These are phyloP conservation scores for Nomada fabriciana DNA, from an alignment of 2,888 invertebrate species.

Conservation along the genomic window DNA sequence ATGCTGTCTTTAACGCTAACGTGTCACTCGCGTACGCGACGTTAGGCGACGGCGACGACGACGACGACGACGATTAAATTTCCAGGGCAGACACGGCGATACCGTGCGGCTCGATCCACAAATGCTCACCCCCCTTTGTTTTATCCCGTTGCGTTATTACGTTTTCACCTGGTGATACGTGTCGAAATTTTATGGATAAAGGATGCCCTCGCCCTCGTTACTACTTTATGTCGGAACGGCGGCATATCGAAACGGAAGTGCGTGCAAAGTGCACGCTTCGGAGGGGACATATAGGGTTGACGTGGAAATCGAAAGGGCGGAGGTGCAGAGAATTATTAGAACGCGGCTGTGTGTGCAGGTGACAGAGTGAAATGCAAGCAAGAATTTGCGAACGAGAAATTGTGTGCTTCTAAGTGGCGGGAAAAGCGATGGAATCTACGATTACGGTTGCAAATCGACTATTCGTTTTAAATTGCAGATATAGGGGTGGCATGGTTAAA, in stretches of 20 bases:
- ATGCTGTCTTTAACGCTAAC: conserved; percentile 50
- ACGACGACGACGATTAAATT: conserved; percentile 49
- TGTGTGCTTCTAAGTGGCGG: conserved; percentile 60
- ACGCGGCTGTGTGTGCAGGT: conserved; percentile 40
- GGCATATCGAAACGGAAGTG: conserved; percentile 51
- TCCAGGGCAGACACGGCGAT: conserved; percentile 27
- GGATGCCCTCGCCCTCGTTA: conserved; percentile 58
- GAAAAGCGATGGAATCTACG: conserved; percentile 38
- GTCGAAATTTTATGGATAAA: conserved; percentile 40
- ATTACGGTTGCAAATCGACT: conserved; percentile 24
- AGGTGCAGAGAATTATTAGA: conserved; percentile 66
- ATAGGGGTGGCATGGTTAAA: no score
- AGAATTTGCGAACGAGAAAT: conserved; percentile 67
- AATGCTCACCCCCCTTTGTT: conserved; percentile 50
- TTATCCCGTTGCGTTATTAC: conserved; percentile 53
- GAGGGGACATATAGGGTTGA: conserved; percentile 62
- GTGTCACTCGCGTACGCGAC: conserved; percentile 39
- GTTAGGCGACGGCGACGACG: conserved; percentile 17
- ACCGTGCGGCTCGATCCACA: conserved; percentile 11
- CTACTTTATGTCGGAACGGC: conserved; percentile 45
- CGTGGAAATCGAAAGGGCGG: conserved; percentile 66
- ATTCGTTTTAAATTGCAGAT: no score
- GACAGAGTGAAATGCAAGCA: conserved; percentile 53
- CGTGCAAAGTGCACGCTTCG: conserved; percentile 64
- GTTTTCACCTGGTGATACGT: conserved; percentile 44